These are phyloP conservation scores for Serinus canaria DNA, from an alignment of 2,113 vertebrate species.

Conservation along the genomic window DNA sequence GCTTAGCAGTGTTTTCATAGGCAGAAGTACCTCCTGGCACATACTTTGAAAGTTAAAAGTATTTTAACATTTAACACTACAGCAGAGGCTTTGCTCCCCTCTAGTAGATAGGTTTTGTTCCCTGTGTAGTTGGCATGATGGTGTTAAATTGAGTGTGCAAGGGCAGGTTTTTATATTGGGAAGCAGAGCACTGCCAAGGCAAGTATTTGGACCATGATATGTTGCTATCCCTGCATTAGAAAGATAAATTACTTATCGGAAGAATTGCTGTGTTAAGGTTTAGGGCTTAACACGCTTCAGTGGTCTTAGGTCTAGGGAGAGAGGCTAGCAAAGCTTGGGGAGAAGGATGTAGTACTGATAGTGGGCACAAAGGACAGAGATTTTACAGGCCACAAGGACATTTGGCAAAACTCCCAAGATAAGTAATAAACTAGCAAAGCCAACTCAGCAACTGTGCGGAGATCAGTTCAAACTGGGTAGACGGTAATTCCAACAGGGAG, in stretches of 20 bases:
- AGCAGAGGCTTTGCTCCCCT: neutral
- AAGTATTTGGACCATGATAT: neutral
- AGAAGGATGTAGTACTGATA: neutral
- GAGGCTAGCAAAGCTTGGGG: neutral
- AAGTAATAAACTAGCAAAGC: neutral
- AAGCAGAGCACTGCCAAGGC: neutral
- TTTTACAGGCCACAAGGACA: neutral
- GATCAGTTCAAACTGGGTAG: neutral
- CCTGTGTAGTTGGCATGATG: neutral
- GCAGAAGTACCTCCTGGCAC: neutral
- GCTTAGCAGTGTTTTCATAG: neutral
- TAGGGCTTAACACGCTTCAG: neutral
- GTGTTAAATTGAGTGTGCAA: neutral
- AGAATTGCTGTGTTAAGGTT: neutral
- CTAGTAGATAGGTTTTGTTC: neutral
- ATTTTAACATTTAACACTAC: neutral
- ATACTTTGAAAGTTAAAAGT: neutral
- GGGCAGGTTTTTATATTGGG: neutral
- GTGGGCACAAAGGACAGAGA: neutral
- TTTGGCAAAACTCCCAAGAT: neutral
- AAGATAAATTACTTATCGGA: neutral
- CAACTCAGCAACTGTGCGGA: neutral
- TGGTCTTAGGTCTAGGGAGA: neutral
- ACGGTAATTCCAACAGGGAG: neutral
- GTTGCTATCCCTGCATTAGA: neutral